A percentile compares a stretch with the other conserved stretches of the same genome.
Conservation (phyloP, 1,140 invertebrate species). For the Aethina tumida region DNA sequence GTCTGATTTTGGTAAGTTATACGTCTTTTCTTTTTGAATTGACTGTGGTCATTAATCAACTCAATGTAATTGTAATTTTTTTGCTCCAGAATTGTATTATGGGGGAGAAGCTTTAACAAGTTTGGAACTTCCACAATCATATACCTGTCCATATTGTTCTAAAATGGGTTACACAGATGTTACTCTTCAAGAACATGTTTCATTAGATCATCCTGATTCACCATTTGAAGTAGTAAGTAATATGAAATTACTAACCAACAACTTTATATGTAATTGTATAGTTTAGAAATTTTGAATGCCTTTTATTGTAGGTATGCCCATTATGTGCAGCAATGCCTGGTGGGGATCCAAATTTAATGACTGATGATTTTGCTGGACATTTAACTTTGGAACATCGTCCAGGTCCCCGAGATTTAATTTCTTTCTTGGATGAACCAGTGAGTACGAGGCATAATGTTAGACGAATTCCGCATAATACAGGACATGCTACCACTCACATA, state of each 20-base stretch:
- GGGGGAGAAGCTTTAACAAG: constrained; percentile 80
- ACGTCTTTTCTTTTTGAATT: neutral
- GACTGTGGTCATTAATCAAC: neutral
- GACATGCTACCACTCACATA: constrained; percentile 36
- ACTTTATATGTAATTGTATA: neutral
- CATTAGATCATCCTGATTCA: constrained; percentile 75
- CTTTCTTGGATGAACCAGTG: constrained; percentile 79
- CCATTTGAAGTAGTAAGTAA: constrained; percentile 75
- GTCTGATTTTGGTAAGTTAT: constrained; percentile 79
- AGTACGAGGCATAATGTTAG: constrained; percentile 59
- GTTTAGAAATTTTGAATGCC: neutral
- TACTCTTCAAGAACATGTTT: constrained; percentile 85
- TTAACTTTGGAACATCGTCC: constrained; percentile 88
- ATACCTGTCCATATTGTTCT: constrained; percentile 94
- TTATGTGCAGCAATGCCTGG: constrained; percentile 91
- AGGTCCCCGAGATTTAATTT: constrained; percentile 76
- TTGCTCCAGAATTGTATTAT: constrained; percentile 79
- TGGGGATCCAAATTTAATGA: constrained; percentile 94
- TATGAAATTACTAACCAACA: constrained; percentile 2
- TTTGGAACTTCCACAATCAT: constrained; percentile 86
- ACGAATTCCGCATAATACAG: constrained; percentile 72
- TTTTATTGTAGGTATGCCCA: constrained; percentile 67
- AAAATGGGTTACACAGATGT: constrained; percentile 92
- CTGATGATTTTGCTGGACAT: constrained; percentile 95
- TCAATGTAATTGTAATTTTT: neutral